Conservation (phyloP, 2,888 invertebrate genomes). For the Cephus sareptanus region DNA sequence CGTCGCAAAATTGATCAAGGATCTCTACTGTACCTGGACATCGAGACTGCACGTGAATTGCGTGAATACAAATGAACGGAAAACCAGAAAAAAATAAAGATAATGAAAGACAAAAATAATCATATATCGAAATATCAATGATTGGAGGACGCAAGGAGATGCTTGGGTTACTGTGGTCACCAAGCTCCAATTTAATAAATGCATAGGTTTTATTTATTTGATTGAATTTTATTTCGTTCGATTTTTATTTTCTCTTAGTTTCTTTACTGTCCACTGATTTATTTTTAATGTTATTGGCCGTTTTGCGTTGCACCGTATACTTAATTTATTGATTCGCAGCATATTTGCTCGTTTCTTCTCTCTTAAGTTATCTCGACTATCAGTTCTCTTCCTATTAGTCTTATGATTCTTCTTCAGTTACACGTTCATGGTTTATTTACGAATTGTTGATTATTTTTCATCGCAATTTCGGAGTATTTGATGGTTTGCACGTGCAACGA, state of each 20-base stretch:
- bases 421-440: constrained; percentile 28
- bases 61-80: constrained; percentile 20
- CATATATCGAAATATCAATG: constrained; percentile 18
- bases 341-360: constrained; percentile 31
- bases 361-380: constrained; percentile 23
- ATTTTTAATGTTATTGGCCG: constrained; percentile 30
- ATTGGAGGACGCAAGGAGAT: constrained; percentile 53
- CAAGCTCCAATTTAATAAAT: constrained; percentile 60
- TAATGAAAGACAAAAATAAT: constrained; percentile 14
- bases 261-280: constrained; percentile 13
- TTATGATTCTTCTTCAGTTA: constrained; percentile 23
- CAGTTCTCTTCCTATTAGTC: constrained; percentile 15
- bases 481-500: constrained; percentile 14
- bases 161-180: constrained; percentile 65
- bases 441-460: constrained; percentile 21
- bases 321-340: constrained; percentile 34
- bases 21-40: background rate
- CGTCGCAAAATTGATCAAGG: background rate
- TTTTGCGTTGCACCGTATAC: constrained; percentile 44
- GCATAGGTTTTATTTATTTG: constrained; percentile 42
- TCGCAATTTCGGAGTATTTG: constrained; percentile 53
- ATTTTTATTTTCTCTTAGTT: constrained; percentile 18
- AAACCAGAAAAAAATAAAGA: constrained; percentile 9
- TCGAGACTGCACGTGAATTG: constrained; percentile 34
- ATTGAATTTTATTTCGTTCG: constrained; percentile 28